Evolutionary conservation across 2,797 vertebrate species (phyloP).

Genomic region (Macrochelys suwanniensis): DNA sequence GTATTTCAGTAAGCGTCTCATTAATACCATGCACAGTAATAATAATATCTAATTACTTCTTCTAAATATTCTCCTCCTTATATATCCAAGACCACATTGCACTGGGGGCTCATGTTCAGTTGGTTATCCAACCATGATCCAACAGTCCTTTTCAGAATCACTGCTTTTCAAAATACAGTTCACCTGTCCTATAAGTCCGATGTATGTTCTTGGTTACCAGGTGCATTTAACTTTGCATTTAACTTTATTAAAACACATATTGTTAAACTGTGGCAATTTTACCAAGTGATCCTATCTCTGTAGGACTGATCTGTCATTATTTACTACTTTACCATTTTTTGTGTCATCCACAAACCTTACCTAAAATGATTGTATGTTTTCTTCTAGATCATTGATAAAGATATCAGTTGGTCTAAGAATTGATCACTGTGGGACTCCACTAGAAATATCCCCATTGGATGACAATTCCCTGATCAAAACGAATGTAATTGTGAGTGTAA

Average conservation of each 20-base stretch:
- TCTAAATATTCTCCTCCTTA: neutral
- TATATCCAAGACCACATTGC: neutral
- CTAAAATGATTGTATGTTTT: neutral
- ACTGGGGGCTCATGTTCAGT: neutral
- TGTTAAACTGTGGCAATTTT: neutral
- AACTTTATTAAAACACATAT: neutral
- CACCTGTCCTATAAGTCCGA: neutral
- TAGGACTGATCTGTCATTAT: neutral
- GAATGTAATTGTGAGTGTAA: neutral
- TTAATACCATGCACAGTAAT: neutral
- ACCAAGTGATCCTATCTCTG: neutral
- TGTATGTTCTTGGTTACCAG: neutral
- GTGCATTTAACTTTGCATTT: accelerated
- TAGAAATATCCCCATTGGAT: neutral
- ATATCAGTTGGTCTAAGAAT: neutral
- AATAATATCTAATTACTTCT: neutral
- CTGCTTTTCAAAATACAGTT: neutral
- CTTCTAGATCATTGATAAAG: neutral
- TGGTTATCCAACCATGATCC: neutral
- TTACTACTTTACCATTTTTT: neutral
- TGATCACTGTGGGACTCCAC: neutral
- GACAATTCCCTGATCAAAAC: neutral
- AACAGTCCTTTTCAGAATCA: neutral
- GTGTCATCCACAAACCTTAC: neutral
- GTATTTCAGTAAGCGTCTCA: neutral